phyloP scores from a whole-genome alignment of 2,888 invertebrate genomes.

The Volucella inflata region DNA sequence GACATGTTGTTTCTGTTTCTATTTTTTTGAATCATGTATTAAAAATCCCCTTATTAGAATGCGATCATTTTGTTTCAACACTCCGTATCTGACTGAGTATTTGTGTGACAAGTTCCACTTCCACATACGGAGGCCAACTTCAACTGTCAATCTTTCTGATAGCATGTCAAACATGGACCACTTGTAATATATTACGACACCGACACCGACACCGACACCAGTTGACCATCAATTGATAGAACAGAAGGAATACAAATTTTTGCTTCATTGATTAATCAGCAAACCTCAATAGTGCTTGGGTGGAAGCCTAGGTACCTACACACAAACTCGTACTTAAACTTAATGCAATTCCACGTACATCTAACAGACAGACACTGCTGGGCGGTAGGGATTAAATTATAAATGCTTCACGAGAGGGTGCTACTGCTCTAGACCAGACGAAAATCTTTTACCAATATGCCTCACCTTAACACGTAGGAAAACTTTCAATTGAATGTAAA shows the following conservation, averaged over 20 bases:
- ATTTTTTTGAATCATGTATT: neutral
- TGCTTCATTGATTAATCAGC: constrained; percentile 54
- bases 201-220: constrained; percentile 23
- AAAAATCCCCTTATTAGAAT: constrained; percentile 7
- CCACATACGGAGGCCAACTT: constrained; percentile 37
- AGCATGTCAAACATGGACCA: constrained; percentile 62
- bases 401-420: constrained; percentile 15
- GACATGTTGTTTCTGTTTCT: constrained; percentile 5
- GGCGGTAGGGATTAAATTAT: constrained; percentile 19
- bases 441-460: constrained; percentile 43
- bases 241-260: constrained; percentile 56
- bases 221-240: constrained; percentile 65
- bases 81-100: neutral
- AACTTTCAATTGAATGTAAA: constrained; percentile 22
- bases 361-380: constrained; percentile 15
- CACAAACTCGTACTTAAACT: too few species aligned
- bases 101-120: constrained; percentile 20
- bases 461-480: constrained; percentile 45
- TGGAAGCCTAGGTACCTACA: neutral
- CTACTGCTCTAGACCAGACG: constrained; percentile 29
- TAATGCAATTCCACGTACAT: neutral
- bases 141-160: constrained; percentile 55
- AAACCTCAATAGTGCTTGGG: constrained; percentile 38
- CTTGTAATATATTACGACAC: constrained; percentile 36
- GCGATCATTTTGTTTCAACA: constrained; percentile 31